These are phyloP conservation scores for Drosophila planitibia DNA, from an alignment of 2,888 invertebrate genomes.

Conservation along the genomic window DNA sequence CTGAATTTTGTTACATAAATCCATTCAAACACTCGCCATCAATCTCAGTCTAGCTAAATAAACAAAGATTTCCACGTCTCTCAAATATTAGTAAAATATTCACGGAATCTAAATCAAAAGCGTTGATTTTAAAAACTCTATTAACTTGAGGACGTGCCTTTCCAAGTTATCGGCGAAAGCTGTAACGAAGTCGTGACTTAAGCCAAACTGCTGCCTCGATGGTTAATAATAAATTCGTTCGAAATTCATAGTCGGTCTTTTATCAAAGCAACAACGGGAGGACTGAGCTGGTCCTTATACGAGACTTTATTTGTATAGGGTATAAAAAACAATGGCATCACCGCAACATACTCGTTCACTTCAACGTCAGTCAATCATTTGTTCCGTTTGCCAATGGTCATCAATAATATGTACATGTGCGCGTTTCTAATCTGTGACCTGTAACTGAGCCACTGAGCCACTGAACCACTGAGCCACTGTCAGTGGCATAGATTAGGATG, in stretches of 20 bases:
- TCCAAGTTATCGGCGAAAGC: neutral
- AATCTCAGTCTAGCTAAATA: neutral
- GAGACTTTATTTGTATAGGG: neutral
- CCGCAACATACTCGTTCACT: neutral
- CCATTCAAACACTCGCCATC: neutral
- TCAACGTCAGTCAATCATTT: neutral
- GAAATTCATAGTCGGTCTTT: neutral
- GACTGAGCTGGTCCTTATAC: neutral
- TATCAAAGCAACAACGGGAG: neutral
- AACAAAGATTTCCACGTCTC: neutral
- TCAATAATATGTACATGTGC: slow-evolving; percentile 1
- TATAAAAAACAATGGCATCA: neutral
- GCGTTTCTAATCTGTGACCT: slow-evolving; percentile 28
- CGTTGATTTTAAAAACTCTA: neutral
- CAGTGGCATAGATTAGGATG: slow-evolving; percentile 22
- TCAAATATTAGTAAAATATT: neutral
- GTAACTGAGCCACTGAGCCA: slow-evolving; percentile 1
- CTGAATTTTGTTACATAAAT: neutral
- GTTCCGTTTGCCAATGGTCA: neutral
- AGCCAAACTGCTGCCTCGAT: neutral
- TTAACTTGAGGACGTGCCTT: neutral
- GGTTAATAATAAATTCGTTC: neutral
- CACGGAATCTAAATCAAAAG: neutral
- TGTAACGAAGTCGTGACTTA: neutral
- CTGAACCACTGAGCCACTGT: neutral